These are phyloP conservation scores for Zosterops japonicus DNA, from an alignment of 2,113 vertebrate species.

Conservation along the genomic window DNA sequence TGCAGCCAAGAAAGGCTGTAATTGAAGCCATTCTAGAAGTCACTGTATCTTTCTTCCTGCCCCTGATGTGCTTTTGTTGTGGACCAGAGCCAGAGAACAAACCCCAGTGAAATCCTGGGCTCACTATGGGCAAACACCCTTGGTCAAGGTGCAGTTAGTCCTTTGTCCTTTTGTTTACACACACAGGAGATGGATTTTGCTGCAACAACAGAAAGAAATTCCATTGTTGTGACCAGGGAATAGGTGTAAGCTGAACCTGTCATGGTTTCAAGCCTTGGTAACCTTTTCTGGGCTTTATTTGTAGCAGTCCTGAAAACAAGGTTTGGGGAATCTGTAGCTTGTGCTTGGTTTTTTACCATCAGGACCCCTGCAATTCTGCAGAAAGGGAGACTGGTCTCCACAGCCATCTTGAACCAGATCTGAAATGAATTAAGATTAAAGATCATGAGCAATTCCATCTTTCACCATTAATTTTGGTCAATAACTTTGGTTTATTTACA, in stretches of 20 bases:
- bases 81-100: background rate
- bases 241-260: background rate
- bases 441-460: background rate
- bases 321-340: background rate
- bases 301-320: background rate
- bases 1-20: background rate
- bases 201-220: background rate
- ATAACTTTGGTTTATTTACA: background rate
- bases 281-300: background rate
- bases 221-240: background rate
- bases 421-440: conserved; percentile 49
- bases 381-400: conserved; percentile 75
- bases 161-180: background rate
- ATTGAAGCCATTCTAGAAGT: background rate
- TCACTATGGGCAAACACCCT: background rate
- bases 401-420: conserved; percentile 81
- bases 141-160: background rate
- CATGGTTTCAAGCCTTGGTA: background rate
- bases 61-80: background rate
- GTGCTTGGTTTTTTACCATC: conserved; percentile 62
- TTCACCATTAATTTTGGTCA: background rate
- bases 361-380: conserved; percentile 70
- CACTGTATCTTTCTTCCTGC: background rate
- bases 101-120: background rate
- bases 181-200: background rate